phyloP scores from a whole-genome alignment of 2,113 vertebrate genomes.

The Abramis brama region DNA sequence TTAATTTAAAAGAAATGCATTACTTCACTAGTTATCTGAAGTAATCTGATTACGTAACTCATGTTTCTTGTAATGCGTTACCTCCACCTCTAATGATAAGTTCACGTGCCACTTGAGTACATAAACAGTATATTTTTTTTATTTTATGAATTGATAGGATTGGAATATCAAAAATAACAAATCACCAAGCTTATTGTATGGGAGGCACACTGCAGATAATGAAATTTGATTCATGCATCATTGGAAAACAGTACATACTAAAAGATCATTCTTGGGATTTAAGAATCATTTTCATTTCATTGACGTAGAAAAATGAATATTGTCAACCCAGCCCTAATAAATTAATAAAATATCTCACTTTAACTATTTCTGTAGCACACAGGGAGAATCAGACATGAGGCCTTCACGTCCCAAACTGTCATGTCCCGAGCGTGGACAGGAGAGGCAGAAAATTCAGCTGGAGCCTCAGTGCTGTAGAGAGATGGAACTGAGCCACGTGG shows the following conservation, averaged over 20 bases:
- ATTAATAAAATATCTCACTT: conserved; percentile 5
- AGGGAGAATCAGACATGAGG: conserved; percentile 66
- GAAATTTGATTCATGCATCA: background rate
- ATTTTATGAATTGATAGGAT: no score
- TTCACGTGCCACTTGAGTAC: no score
- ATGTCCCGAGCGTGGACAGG: conserved; percentile 62
- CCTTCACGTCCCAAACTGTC: conserved; percentile 65
- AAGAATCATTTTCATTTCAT: background rate
- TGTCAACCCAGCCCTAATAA: background rate
- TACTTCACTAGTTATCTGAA: no score
- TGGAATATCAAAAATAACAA: no score
- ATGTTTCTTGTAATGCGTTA: no score
- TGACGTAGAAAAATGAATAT: background rate
- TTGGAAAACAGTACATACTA: background rate
- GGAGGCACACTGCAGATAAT: background rate
- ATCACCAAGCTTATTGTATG: no score
- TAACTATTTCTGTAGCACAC: conserved; percentile 63
- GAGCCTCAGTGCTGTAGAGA: conserved; percentile 61
- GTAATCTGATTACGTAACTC: no score
- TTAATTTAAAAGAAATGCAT: no score
- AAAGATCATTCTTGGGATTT: background rate
- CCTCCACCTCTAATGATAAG: no score
- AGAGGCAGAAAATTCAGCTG: conserved; percentile 66
- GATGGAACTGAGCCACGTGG: conserved; percentile 58
- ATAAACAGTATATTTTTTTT: no score